phyloP scores from a whole-genome alignment of 2,113 vertebrate genomes.

The Pitta sordida region DNA sequence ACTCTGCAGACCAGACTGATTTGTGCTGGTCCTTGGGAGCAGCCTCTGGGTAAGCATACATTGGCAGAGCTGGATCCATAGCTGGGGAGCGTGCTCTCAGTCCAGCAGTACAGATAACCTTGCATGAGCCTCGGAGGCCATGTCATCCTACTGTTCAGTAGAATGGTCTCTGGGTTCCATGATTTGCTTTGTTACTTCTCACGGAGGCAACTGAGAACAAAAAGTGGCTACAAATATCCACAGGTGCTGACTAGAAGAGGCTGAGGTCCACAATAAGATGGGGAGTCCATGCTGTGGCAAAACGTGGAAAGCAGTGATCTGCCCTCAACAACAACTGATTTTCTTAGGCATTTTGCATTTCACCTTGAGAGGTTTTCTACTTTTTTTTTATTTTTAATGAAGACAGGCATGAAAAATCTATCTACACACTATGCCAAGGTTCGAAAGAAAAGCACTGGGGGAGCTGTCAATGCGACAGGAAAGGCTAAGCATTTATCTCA shows the following conservation, averaged over 20 bases:
- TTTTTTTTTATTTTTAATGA: neutral
- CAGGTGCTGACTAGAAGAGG: neutral
- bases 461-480: neutral
- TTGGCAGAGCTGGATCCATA: neutral
- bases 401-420: neutral
- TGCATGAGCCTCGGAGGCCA: neutral
- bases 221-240: neutral
- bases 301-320: neutral
- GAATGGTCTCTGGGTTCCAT: neutral
- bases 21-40: neutral
- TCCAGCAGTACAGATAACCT: neutral
- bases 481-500: neutral
- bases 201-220: neutral
- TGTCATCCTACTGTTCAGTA: neutral
- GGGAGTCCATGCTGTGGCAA: fast-evolving
- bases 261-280: neutral
- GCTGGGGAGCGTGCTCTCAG: fast-evolving
- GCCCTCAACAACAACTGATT: neutral
- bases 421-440: neutral
- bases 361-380: neutral
- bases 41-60: neutral
- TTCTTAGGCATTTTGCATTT: neutral
- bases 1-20: neutral
- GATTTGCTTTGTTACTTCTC: neutral
- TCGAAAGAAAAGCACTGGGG: neutral